Evolutionary conservation across 2,113 vertebrate species (phyloP), one percentile per base, ranked within the genome.

Genomic region (Epinephelus lanceolatus): DNA sequence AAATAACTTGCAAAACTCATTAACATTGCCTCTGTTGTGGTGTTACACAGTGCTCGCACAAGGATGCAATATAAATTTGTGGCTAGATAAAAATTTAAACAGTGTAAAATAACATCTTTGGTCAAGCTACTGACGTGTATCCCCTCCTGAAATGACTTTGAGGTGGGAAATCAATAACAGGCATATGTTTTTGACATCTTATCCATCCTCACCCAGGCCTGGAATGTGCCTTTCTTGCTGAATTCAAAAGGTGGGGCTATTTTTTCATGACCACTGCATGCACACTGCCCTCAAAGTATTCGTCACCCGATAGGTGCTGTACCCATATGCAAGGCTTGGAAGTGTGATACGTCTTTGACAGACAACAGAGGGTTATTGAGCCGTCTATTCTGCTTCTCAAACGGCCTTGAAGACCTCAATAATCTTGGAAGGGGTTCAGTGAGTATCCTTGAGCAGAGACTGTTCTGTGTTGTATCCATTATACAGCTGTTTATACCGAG

Each of bases 341-440:
- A 68, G 76, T 15, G 52, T 53, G 59, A 70, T 88, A 42, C 18
- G 71, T 78, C 68, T 84, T 71, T 65, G 49, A 76, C 47, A 14
- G 82, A 76, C 80, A 80, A 68, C 68, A 67, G 61, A 52, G 40
- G 52, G 76, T 85, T 86, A 92, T 88, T 72, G 77, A 92, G 88
- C 77, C 63, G 42, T 91, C 63, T 57, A 23, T 80, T 71, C 62
- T 30, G 62, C 72, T 88, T 71, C 72, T 80, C 80, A 33, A 49
- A 83, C 23, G 62, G 75, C 88, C 84, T 84, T 70, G 62, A 33
- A 81, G 77, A 84, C 77, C 78, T 85, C 70, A 68, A 51, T 72
- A 71, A 83, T 87, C 51, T 57, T 1, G 40, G 60, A 55, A 73
- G 40, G 52, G 68, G 25, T 63, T 87, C 68, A 17, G 49, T 6